phyloP scores from a whole-genome alignment of 2,888 invertebrate species.

The Scaptomyza flava region DNA sequence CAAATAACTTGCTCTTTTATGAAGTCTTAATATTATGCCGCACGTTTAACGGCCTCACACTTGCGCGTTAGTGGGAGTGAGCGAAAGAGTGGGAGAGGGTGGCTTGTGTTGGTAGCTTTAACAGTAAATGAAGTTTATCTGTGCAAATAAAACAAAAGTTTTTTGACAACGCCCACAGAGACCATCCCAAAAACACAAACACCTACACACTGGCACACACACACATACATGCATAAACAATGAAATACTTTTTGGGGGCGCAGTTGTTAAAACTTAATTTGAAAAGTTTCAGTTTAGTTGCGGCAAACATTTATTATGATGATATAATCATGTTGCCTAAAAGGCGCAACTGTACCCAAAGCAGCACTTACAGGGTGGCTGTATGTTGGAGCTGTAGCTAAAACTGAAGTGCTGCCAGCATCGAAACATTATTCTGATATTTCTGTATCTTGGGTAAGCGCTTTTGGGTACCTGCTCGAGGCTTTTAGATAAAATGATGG shows the following conservation, averaged over 20 bases:
- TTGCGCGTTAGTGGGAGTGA: slow-evolving; percentile 17
- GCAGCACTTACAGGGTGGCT: slow-evolving; percentile 20
- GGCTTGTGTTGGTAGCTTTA: slow-evolving; percentile 20
- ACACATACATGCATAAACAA: slow-evolving; percentile 39
- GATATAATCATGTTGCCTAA: slow-evolving; percentile 73
- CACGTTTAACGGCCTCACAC: slow-evolving; percentile 75
- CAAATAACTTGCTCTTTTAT: slow-evolving; percentile 80
- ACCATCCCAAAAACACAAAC: slow-evolving; percentile 11
- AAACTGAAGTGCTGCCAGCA: slow-evolving; percentile 11
- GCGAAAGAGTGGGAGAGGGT: not conserved
- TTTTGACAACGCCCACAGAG: slow-evolving; percentile 52
- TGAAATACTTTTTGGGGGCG: slow-evolving; percentile 57
- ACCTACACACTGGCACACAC: not conserved
- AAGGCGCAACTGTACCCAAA: slow-evolving; percentile 63
- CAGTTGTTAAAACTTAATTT: slow-evolving; percentile 71
- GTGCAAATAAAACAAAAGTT: slow-evolving; percentile 57
- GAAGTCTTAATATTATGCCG: slow-evolving; percentile 78
- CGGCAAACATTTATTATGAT: slow-evolving; percentile 77
- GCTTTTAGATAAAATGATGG: not conserved
- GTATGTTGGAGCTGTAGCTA: not conserved
- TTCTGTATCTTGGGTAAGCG: slow-evolving; percentile 29
- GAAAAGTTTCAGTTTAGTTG: slow-evolving; percentile 73
- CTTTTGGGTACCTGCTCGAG: slow-evolving; percentile 30
- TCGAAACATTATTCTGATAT: slow-evolving; percentile 7
- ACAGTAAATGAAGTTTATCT: slow-evolving; percentile 70